Conservation (phyloP, 1,140 invertebrate genomes). For the Mercenaria mercenaria region DNA sequence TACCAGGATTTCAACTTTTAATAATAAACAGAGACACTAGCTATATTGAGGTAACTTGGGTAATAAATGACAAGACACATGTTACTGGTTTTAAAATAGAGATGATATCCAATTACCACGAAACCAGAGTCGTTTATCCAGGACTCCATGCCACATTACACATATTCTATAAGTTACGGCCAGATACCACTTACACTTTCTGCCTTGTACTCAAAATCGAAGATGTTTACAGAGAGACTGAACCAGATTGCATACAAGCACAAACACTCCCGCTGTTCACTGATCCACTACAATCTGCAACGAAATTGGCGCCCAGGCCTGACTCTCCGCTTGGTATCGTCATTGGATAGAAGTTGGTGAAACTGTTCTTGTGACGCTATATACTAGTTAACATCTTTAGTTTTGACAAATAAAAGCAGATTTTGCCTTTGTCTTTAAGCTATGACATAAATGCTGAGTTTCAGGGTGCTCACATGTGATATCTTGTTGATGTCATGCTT, state of each 20-base stretch:
- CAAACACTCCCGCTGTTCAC: not conserved
- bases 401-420: conserved; percentile 43
- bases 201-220: conserved; percentile 43
- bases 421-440: conserved; percentile 15
- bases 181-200: conserved; percentile 34
- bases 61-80: conserved; percentile 5
- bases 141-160: not conserved
- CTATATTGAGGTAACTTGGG: conserved; percentile 55
- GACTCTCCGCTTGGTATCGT: conserved; percentile 64
- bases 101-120: not conserved
- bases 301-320: not conserved
- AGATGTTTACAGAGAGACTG: not conserved
- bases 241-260: not conserved
- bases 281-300: not conserved
- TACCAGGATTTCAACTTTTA: not conserved
- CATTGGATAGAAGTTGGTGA: conserved; percentile 66
- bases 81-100: conserved; percentile 50
- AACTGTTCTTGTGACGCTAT: conserved; percentile 68
- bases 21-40: not conserved
- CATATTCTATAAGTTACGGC: conserved; percentile 31
- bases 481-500: no score
- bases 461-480: no score
- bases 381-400: conserved; percentile 71
- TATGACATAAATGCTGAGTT: no score
- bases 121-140: not conserved